Evolutionary conservation across 2,797 vertebrate genomes (phyloP).

Genomic region (Limosa lapponica): DNA sequence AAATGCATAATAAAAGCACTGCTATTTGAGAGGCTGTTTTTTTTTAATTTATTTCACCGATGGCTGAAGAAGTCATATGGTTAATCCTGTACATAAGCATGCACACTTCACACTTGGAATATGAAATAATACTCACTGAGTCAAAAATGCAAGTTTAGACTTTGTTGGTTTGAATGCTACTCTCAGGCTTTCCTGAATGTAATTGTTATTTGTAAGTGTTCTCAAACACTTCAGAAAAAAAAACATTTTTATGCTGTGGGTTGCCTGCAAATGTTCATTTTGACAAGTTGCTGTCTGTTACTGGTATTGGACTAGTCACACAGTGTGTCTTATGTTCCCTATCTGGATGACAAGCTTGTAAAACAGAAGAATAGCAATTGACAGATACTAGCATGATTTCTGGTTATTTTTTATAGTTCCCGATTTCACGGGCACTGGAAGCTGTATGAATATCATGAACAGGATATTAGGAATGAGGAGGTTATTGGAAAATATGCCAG

Average conservation of each 20-base stretch:
- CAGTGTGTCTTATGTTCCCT: conserved; percentile 51
- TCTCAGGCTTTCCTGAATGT: conserved; percentile 19
- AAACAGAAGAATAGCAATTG: conserved; percentile 66
- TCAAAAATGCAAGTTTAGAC: conserved; percentile 5
- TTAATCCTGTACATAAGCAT: not conserved
- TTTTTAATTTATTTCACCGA: not conserved
- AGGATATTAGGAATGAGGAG: conserved; percentile 14
- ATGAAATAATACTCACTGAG: not conserved
- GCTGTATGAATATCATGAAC: not conserved
- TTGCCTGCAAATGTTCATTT: conserved; percentile 71
- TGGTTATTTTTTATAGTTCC: conserved; percentile 53
- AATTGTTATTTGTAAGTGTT: conserved; percentile 62
- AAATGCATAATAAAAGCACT: not conserved
- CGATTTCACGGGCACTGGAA: conserved; percentile 47
- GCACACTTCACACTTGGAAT: not conserved
- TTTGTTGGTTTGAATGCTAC: not conserved
- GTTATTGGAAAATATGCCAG: not conserved
- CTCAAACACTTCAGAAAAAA: conserved; percentile 23
- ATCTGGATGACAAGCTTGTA: conserved; percentile 66
- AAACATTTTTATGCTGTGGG: conserved; percentile 39
- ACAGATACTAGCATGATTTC: conserved; percentile 62
- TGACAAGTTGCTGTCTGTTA: conserved; percentile 72
- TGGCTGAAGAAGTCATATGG: not conserved
- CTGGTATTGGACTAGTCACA: conserved; percentile 68
- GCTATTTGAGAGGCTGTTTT: not conserved